Conservation (phyloP, 2,113 vertebrate species). For the Thamnophis sirtalis region DNA sequence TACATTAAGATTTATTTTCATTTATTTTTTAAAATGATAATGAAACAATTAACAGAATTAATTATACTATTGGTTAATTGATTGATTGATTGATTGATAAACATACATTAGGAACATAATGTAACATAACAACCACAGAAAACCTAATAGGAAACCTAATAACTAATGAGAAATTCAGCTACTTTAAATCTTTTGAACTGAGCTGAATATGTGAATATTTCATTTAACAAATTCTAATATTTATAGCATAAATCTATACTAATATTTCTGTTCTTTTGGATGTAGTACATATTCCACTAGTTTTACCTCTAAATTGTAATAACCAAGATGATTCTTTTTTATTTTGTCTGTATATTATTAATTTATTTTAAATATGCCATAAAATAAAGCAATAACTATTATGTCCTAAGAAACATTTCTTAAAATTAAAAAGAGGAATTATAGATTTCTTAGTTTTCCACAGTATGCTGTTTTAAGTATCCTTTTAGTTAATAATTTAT, state of each 20-base stretch:
- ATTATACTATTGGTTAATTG: not conserved
- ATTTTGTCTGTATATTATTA: conserved; percentile 1
- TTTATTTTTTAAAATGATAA: not conserved
- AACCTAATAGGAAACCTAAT: not conserved
- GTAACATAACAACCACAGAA: not conserved
- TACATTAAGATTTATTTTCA: not conserved
- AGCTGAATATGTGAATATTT: not conserved
- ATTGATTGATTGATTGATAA: not conserved
- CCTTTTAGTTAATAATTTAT: conserved; percentile 78
- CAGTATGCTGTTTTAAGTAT: conserved; percentile 65
- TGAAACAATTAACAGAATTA: not conserved
- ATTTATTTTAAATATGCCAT: not conserved
- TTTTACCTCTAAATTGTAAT: not conserved
- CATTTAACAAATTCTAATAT: not conserved
- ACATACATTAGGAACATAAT: not conserved
- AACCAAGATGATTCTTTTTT: conserved; percentile 21
- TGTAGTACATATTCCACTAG: not conserved
- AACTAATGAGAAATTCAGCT: not conserved
- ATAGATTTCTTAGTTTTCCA: conserved; percentile 40
- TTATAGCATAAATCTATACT: not conserved
- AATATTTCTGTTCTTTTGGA: not conserved
- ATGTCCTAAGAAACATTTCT: conserved; percentile 34
- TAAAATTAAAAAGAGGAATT: conserved; percentile 53
- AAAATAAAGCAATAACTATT: conserved; percentile 23
- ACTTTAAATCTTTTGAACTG: not conserved